Evolutionary conservation across 2,113 vertebrate species (phyloP).

Genomic region (Parotia lawesii): DNA sequence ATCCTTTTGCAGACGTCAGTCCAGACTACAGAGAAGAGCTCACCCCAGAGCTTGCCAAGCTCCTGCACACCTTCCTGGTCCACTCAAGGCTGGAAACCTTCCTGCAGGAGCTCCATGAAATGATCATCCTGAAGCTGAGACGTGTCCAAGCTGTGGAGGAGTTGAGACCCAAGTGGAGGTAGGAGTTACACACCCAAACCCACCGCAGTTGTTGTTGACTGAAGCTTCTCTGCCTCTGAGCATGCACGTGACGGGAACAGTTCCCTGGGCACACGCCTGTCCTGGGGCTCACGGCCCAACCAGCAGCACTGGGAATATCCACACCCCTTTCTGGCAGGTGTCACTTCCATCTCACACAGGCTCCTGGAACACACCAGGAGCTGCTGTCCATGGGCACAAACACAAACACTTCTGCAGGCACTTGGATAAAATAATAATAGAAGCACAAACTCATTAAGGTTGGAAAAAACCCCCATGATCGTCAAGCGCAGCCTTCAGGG

Average conservation of each 20-base stretch:
- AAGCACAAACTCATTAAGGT: neutral
- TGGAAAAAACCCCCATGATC: neutral
- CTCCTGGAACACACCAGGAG: neutral
- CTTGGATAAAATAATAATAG: neutral
- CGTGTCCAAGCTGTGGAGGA: slow-evolving; percentile 47
- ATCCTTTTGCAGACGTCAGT: slow-evolving; percentile 82
- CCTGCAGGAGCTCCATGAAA: slow-evolving; percentile 89
- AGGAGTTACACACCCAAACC: neutral
- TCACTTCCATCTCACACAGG: neutral
- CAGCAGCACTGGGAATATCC: fast-evolving
- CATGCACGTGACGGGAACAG: fast-evolving
- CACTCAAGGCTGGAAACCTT: slow-evolving; percentile 79
- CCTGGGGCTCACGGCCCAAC: neutral
- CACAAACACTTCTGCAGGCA: neutral
- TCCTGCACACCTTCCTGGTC: slow-evolving; percentile 79
- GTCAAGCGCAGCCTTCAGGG: neutral
- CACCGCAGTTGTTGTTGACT: neutral
- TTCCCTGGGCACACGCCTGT: neutral
- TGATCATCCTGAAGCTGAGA: slow-evolving; percentile 82
- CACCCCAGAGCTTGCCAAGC: slow-evolving; percentile 38
- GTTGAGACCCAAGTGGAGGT: slow-evolving; percentile 83
- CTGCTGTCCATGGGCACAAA: neutral
- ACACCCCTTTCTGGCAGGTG: neutral
- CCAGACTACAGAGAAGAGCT: slow-evolving; percentile 74
- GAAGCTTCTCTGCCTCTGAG: neutral